Percentiles rank a stretch among this genome's conserved stretches.
Conservation (phyloP, 2,888 invertebrate species). For the Autographa pulchrina region DNA sequence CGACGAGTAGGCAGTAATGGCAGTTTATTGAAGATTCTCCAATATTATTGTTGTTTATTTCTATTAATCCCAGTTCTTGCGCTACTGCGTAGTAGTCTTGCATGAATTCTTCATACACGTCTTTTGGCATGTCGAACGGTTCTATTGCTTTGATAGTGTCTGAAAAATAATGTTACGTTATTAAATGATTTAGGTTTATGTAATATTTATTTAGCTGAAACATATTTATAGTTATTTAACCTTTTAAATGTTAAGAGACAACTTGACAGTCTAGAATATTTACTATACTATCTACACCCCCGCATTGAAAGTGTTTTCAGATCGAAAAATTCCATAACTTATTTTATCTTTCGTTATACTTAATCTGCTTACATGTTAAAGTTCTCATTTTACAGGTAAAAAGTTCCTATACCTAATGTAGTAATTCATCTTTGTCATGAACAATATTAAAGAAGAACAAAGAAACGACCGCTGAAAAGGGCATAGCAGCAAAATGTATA, state of each 20-base stretch:
- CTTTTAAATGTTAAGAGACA: no score
- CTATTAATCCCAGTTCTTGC: slow-evolving; percentile 44
- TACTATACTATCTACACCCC: no score
- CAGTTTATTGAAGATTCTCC: slow-evolving; percentile 37
- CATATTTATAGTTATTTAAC: no score
- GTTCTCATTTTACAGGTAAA: neutral
- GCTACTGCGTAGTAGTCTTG: slow-evolving; percentile 46
- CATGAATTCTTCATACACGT: slow-evolving; percentile 54
- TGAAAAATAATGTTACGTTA: slow-evolving; percentile 26
- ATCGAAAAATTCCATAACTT: no score
- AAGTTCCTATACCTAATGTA: no score
- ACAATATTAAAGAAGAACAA: neutral
- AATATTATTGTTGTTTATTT: slow-evolving; percentile 38
- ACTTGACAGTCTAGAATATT: no score
- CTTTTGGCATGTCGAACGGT: slow-evolving; percentile 56
- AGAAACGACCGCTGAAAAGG: neutral
- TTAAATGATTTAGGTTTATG: neutral
- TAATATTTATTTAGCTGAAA: no score
- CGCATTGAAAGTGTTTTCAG: no score
- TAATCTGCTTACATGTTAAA: no score
- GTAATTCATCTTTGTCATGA: no score
- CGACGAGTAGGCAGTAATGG: slow-evolving; percentile 44
- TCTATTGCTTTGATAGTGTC: slow-evolving; percentile 54
- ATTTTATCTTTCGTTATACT: no score
- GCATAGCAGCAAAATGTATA: neutral